Conservation (phyloP, 2,888 invertebrate species). For the Drosophila robusta region DNA sequence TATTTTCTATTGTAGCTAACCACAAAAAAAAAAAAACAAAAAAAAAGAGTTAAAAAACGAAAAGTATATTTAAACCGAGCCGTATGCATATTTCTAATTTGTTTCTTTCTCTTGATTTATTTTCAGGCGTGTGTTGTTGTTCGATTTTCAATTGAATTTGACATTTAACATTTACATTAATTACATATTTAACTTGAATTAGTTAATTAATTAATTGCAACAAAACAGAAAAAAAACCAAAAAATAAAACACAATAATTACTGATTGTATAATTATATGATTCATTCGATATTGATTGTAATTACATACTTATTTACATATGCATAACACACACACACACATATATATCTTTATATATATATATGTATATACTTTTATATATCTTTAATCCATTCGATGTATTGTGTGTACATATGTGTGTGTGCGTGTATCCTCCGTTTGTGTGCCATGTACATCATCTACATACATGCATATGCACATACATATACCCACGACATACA, state of each 20-base stretch:
- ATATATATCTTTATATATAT: slow-evolving; percentile 14
- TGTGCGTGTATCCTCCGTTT: slow-evolving; percentile 1
- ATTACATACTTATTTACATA: slow-evolving; percentile 64
- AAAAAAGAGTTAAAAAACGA: slow-evolving; percentile 11
- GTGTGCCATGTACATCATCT: slow-evolving; percentile 9
- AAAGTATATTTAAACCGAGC: slow-evolving; percentile 19
- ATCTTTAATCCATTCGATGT: slow-evolving; percentile 3
- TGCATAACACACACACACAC: slow-evolving; percentile 27
- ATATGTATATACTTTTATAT: slow-evolving; percentile 7
- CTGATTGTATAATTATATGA: slow-evolving; percentile 71
- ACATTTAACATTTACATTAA: slow-evolving; percentile 63
- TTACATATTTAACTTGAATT: slow-evolving; percentile 66
- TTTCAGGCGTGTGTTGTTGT: slow-evolving; percentile 79
- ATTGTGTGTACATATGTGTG: slow-evolving; percentile 4
- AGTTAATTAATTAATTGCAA: slow-evolving; percentile 69
- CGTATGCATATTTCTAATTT: slow-evolving; percentile 68
- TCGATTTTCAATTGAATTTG: slow-evolving; percentile 77
- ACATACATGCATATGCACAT: slow-evolving; percentile 16
- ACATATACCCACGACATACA: slow-evolving; percentile 15
- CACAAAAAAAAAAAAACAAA: slow-evolving; percentile 38
- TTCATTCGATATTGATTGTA: slow-evolving; percentile 76
- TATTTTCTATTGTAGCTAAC: slow-evolving; percentile 60
- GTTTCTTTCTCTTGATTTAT: slow-evolving; percentile 76
- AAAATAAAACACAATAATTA: slow-evolving; percentile 9
- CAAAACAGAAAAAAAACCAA: slow-evolving; percentile 2